Evolutionary conservation across 2,797 vertebrate species (phyloP), one percentile per base, ranked within the genome.

Genomic region (Melanotaenia boesemani): DNA sequence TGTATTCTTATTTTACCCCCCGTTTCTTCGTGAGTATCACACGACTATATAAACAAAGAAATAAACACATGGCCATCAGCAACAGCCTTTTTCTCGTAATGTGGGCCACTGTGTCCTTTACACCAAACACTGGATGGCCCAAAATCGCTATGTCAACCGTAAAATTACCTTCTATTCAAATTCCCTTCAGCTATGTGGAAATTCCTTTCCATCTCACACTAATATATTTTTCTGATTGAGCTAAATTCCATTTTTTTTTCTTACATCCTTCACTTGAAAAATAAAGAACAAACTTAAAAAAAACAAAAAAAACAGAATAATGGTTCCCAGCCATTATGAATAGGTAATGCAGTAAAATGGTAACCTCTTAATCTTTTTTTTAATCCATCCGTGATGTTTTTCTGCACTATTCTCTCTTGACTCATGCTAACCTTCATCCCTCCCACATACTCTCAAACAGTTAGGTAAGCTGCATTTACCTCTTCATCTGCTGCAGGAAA

Each of bases 101-200:
- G 59, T 8, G 20, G 20, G 37, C 46, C 9, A 0, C 41, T 39
- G 60, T 76, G 74, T 83, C 63, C 74, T 74, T 86, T 59, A 63
- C 48, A 58, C 32, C 54, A 67, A 60, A 74, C 74, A 32, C 48
- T 75, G 16, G 28, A 73, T 32, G 70, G 30, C 67, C 72, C 58
- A 66, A 80, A 85, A 86, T 79, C 81, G 72, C 41, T 67, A 67
- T 83, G 82, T 86, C 83, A 89, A 85, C 86, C 87, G 86, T 86
- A 87, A 88, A 87, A 91, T 87, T 70, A 88, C 75, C 68, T 84
- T 75, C 67, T 72, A 77, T 88, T 85, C 76, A 84, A 85, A 87
- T 87, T 84, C 76, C 73, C 63, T 70, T 75, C 66, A 82, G 65
- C 70, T 73, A 44, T 76, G 85, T 81, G 46, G 55, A 77, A 83